Evolutionary conservation across 1,140 invertebrate species (phyloP).

Genomic region (Drosophila sproati): DNA sequence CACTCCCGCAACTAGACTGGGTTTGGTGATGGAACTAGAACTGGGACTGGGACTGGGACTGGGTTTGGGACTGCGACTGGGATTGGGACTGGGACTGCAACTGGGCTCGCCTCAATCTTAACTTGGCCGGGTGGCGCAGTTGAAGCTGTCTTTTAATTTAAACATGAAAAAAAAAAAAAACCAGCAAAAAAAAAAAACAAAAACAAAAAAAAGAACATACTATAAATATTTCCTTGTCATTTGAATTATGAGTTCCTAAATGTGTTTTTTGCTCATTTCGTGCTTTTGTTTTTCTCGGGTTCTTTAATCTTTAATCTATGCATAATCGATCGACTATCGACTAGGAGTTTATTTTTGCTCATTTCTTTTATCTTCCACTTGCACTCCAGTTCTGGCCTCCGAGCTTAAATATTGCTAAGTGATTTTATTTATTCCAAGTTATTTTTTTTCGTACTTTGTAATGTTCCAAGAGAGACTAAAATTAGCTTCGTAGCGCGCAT

Average conservation of each 20-base stretch:
- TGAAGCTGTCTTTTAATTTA: not conserved
- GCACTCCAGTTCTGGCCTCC: conserved; percentile 44
- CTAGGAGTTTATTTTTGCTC: conserved; percentile 13
- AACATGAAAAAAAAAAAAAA: not conserved
- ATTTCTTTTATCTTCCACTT: not conserved
- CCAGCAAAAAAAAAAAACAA: not conserved
- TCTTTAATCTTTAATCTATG: conserved; percentile 5
- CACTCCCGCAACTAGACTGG: conserved; percentile 19
- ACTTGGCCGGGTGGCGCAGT: not conserved
- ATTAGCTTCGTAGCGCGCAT: conserved; percentile 65
- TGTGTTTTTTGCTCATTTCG: conserved; percentile 34
- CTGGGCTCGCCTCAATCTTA: conserved; percentile 10
- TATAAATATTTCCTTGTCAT: conserved; percentile 43
- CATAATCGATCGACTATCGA: conserved; percentile 8
- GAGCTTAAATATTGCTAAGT: conserved; percentile 71
- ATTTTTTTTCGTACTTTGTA: conserved; percentile 34
- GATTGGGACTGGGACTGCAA: conserved; percentile 25
- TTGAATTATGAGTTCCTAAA: conserved; percentile 52
- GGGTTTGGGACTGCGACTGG: conserved; percentile 21
- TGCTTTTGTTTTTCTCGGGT: not conserved
- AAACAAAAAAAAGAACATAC: not conserved
- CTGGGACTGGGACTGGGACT: conserved; percentile 1
- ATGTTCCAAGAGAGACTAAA: conserved; percentile 75
- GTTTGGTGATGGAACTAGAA: not conserved
- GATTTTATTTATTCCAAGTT: conserved; percentile 70